These are phyloP conservation scores for Addax nasomaculatus DNA, from an alignment of 2,113 vertebrate genomes.

Conservation along the genomic window DNA sequence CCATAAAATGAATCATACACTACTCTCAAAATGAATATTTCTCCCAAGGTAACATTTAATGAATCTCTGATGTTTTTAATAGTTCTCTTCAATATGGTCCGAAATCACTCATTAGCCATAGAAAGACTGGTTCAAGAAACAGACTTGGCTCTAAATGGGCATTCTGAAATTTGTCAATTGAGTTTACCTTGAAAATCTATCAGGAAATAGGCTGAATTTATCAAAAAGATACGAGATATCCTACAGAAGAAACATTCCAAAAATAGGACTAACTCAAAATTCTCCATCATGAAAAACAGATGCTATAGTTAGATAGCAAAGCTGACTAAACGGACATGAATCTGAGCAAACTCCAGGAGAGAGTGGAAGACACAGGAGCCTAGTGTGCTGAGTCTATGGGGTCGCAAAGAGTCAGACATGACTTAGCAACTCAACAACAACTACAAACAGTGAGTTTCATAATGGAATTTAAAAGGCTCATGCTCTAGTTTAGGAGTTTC, in stretches of 20 bases:
- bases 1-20: not conserved
- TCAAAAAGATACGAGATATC: not conserved
- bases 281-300: not conserved
- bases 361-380: not conserved
- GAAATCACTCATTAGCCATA: not conserved
- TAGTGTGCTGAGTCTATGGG: not conserved
- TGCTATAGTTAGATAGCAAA: not conserved
- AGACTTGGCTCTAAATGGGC: not conserved
- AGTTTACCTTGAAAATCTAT: not conserved
- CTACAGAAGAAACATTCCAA: not conserved
- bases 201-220: not conserved
- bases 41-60: not conserved
- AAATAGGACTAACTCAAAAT: not conserved
- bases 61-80: not conserved
- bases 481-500: not conserved
- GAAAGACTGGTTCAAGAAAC: not conserved
- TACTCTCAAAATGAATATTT: not conserved
- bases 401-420: not conserved
- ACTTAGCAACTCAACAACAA: not conserved
- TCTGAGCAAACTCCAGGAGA: not conserved
- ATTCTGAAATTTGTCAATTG: not conserved
- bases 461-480: not conserved
- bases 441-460: not conserved
- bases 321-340: not conserved
- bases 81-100: not conserved